A percentile compares a stretch with the other conserved stretches of the same genome.
These are phyloP conservation scores for Volucella bombylans DNA, from an alignment of 2,888 invertebrate species.

Conservation along the genomic window DNA sequence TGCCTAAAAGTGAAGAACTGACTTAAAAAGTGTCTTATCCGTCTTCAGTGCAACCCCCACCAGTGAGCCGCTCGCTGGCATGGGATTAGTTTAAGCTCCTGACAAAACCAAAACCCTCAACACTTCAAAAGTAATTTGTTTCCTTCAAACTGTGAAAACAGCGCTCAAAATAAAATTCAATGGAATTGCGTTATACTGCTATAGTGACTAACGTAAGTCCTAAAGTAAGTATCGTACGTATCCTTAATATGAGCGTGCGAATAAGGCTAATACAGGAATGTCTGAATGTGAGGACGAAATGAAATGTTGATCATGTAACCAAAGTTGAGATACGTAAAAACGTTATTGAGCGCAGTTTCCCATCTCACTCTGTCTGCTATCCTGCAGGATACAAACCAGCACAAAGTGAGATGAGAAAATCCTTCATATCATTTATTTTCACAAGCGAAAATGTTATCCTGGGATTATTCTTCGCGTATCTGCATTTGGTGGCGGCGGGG, in stretches of 20 bases:
- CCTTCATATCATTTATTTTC: constrained; percentile 60
- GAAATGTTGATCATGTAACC: constrained; percentile 64
- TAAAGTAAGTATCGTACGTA: constrained; percentile 33
- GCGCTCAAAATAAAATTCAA: constrained; percentile 56
- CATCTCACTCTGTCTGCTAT: background rate
- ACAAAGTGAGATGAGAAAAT: constrained; percentile 37
- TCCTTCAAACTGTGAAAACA: constrained; percentile 63
- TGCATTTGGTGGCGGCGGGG: background rate
- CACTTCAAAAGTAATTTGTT: constrained; percentile 73
- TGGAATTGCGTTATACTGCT: constrained; percentile 25
- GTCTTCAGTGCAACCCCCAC: background rate
- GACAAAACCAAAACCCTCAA: constrained; percentile 64
- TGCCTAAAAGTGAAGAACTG: constrained; percentile 44
- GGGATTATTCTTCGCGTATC: constrained; percentile 45
- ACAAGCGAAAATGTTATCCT: constrained; percentile 59
- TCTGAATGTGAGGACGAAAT: constrained; percentile 20
- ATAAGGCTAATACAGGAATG: constrained; percentile 37
- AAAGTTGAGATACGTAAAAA: constrained; percentile 43
- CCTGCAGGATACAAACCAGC: background rate
- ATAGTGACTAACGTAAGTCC: background rate
- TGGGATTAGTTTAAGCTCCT: constrained; percentile 65
- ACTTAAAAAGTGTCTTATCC: constrained; percentile 68
- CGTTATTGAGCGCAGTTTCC: constrained; percentile 37
- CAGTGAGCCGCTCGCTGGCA: background rate
- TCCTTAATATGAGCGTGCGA: constrained; percentile 39